Evolutionary conservation across 1,140 invertebrate species (phyloP), one percentile per base, ranked within the genome.

Genomic region (Odontomachus brunneus): DNA sequence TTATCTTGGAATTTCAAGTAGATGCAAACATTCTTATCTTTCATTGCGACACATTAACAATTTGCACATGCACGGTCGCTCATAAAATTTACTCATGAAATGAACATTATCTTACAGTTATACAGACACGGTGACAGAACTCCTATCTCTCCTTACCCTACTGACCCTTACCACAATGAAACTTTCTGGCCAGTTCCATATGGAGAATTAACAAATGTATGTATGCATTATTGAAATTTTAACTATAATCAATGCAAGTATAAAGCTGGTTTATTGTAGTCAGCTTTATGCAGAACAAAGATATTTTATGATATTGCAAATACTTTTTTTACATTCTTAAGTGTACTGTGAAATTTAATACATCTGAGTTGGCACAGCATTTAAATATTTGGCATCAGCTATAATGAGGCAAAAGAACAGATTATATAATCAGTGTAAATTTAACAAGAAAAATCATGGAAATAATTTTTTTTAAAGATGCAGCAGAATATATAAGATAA

Each of bases 111-210:
- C 44, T 91, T 93, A 44, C 75, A 95, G 94, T 88, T 97, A 24
- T 97, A 94, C 91, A 94, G 98, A 75, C 98, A 98, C 95, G 98
- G 98, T 38, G 97, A 98, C 90, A 94, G 98, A 84, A 97, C 96
- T 29, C 97, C 97, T 0, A 93, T 97, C 3, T 90, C 95, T 62
- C 93, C 96, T 0, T 98, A 97, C 91, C 96, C 97, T 0, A 97
- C 93, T 29, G 98, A 98, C 94, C 97, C 97, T 0, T 97, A 96
- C 90, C 94, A 94, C 26, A 95, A 97, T 90, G 92, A 94, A 74
- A 95, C 95, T 12, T 93, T 94, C 57, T 98, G 97, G 97, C 96
- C 96, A 7, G 96, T 96, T 26, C 97, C 96, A 83, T 97, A 96
- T 93, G 97, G 97, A 12, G 95, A 98, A 90, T 92, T 98, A 24